Base-by-base conservation (phyloP, 2,888 invertebrate genomes). In the Eulithis testata region DNA sequence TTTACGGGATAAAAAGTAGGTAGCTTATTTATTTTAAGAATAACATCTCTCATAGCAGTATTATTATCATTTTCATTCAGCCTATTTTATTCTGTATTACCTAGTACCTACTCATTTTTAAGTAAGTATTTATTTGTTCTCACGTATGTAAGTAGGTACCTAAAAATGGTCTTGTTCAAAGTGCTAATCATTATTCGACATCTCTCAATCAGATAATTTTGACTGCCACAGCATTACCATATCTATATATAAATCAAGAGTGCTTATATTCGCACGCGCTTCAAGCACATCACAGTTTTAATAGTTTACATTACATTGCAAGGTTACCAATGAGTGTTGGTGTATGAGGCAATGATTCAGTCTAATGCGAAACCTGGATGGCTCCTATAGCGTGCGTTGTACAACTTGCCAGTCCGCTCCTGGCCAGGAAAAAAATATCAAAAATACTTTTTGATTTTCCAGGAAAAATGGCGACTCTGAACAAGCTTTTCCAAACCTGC, bases 391-490 rank as follows among this genome's bases (percentile, higher is more conserved):
- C 56, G 63, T 43, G 65, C 50, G 56, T 54, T 45, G 11, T 52
- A 11, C 36, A 4, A 44, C 45, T 9, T 12, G 2, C 56, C 53
- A 14, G 59, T 14, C 49, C 51, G 27, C 51, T 61, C 6, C 21
- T 61, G 51, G 45, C 49, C 0, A 61, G n/a, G 53, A 67, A 31
- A 36, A 2, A 21, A 14, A 52, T 73, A 7, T 68, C 73, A 36
- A 63, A 67, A 11, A 51, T 71, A 7, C 49, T 70, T 50, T 52
- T 65, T 53, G 65, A 69, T 6, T 65, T 76, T 59, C 31, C 73
- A 82, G 82, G 70, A 11, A 76, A 70, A 21, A 76, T 80, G 79
- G 75, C 71, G 60, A 80, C 81, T 1, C 65, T 82, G 21, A 66
- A 65, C 61, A 63, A 70, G 21, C 65, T 70, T 7, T 65, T 70